Percentiles rank a stretch among this genome's conserved stretches.
These are phyloP conservation scores for Antheraea pernyi DNA, from an alignment of 1,140 invertebrate genomes.

Conservation along the genomic window DNA sequence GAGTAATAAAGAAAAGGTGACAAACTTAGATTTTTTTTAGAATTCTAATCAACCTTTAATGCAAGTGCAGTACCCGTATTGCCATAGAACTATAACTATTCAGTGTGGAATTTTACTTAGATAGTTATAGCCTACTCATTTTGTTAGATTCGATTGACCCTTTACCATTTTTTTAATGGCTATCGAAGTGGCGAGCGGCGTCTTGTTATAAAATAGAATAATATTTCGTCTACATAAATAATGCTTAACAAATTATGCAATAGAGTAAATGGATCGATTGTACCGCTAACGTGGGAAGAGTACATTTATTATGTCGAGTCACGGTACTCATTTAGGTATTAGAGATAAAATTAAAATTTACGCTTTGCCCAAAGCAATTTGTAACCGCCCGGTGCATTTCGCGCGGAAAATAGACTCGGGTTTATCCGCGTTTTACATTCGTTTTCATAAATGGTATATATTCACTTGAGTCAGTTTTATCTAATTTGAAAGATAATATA, in stretches of 20 bases:
- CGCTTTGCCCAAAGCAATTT: conserved; percentile 78
- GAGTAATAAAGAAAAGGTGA: conserved; percentile 11
- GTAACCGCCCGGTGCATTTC: conserved; percentile 72
- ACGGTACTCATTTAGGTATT: conserved; percentile 77
- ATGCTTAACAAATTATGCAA: neutral
- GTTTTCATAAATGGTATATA: conserved; percentile 74
- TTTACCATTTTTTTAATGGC: too few relatives aligned
- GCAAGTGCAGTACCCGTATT: too few relatives aligned
- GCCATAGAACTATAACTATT: too few relatives aligned
- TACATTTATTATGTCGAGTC: conserved; percentile 77
- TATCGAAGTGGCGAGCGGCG: neutral
- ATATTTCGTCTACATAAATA: neutral
- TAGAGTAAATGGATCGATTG: conserved; percentile 44
- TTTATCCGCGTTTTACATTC: conserved; percentile 73
- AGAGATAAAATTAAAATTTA: conserved; percentile 79
- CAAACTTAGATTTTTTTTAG: too few relatives aligned
- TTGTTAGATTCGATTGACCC: too few relatives aligned
- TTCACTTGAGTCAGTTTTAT: conserved; percentile 41
- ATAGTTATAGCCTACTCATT: too few relatives aligned
- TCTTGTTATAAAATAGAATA: neutral
- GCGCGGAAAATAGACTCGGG: conserved; percentile 76
- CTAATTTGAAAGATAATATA: conserved; percentile 11
- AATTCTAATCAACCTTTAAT: too few relatives aligned
- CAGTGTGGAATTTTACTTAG: too few relatives aligned
- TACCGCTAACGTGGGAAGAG: conserved; percentile 66